Evolutionary conservation across 2,797 vertebrate species (phyloP), one percentile per base, ranked within the genome.

Genomic region (Danio aesculapii): DNA sequence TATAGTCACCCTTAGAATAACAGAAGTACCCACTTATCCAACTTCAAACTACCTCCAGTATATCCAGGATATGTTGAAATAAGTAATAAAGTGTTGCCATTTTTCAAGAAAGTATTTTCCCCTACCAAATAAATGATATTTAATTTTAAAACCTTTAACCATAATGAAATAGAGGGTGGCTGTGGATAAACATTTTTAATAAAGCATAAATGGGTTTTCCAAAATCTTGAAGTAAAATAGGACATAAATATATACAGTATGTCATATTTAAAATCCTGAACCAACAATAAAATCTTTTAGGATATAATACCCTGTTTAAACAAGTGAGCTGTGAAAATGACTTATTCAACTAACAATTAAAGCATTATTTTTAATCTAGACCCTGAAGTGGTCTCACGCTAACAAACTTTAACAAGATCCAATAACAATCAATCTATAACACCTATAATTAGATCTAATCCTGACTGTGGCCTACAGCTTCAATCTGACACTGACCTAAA

Each of bases 361-460:
- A 68, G 3, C 3, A 62, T 62, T 62, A 62, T 14, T 39, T 62
- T 62, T 16, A 62, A 62, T 62, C 30, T 14, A 4, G 13, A 39
- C 30, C 6, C 12, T 62, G 30, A 41, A 41, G 16, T 41, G 30
- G 13, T 16, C 59, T 47, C 16, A 30, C 1, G 30, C 30, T 30
- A 62, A 67, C 43, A 59, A 39, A 19, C 11, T n/a, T n/a, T 4
- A 8, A 21, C 16, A 55, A 30, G 30, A 30, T 55, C 49, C 8
- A 55, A 44, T 52, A 53, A 6, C 9, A 43, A 19, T 58, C 14
- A 5, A 17, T 14, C 8, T 41, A n/a, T n/a, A n/a, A n/a, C n/a
- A 52, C 30, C 12, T 52, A 55, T 70, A 70, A 70, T 61, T 44
- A 70, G 76, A 78, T 78, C 55, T 61, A 7, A 19, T 39, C 10